These are phyloP conservation scores for Cebidichthys violaceus DNA, from an alignment of 2,113 vertebrate species.

Conservation along the genomic window DNA sequence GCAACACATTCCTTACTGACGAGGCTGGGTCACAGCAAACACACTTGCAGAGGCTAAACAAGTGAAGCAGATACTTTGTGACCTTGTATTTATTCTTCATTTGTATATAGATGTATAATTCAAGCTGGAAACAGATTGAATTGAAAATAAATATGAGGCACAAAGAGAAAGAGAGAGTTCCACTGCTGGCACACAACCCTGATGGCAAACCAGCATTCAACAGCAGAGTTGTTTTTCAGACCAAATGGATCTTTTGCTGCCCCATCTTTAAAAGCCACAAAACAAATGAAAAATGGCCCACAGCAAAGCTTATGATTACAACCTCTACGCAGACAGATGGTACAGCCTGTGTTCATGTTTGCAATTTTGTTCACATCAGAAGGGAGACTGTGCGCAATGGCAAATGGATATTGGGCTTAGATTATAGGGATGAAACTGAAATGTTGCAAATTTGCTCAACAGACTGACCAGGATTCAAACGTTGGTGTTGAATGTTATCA, in stretches of 20 bases:
- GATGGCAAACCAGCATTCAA: constrained; percentile 54
- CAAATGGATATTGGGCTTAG: constrained; percentile 62
- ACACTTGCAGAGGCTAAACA: constrained; percentile 12
- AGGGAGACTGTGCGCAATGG: constrained; percentile 46
- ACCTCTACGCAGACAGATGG: constrained; percentile 73
- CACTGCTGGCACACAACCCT: constrained; percentile 41
- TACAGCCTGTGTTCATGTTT: constrained; percentile 63
- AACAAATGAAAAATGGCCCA: constrained; percentile 80
- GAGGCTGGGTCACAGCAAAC: constrained; percentile 21
- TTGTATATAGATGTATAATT: background rate
- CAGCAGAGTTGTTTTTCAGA: constrained; percentile 70
- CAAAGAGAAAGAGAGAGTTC: constrained; percentile 20
- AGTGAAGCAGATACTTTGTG: constrained; percentile 5
- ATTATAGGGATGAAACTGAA: constrained; percentile 70
- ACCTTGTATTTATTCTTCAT: constrained; percentile 14
- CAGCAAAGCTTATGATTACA: constrained; percentile 79
- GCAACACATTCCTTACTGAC: constrained; percentile 38
- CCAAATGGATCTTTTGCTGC: constrained; percentile 58
- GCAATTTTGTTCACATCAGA: constrained; percentile 68
- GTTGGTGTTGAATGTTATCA: constrained; percentile 15
- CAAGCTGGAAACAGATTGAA: background rate
- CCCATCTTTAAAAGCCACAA: constrained; percentile 76
- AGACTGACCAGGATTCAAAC: constrained; percentile 26
- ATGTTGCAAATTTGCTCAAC: constrained; percentile 42
- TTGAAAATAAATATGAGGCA: constrained; percentile 26